A percentile compares a stretch with the other conserved stretches of the same genome.
These are phyloP conservation scores for Ciconia boyciana DNA, from an alignment of 2,113 vertebrate genomes.

Conservation along the genomic window DNA sequence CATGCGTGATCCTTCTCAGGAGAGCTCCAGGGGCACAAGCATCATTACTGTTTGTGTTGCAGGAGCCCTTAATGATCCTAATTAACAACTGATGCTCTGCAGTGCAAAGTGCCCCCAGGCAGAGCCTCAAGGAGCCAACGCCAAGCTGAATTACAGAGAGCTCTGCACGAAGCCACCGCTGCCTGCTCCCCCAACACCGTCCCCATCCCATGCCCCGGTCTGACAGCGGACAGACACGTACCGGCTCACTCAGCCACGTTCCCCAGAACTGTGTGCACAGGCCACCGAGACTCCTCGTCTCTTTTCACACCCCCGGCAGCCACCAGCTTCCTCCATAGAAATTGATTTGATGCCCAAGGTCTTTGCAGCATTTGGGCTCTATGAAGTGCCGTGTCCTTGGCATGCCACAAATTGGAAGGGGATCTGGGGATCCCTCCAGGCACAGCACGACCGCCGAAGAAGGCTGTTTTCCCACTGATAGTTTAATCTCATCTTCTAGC, in stretches of 20 bases:
- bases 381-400: background rate
- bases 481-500: background rate
- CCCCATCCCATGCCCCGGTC: rapidly evolving
- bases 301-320: background rate
- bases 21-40: background rate
- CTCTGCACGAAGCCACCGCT: background rate
- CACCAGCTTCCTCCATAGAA: background rate
- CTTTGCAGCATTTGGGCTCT: background rate
- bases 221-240: rapidly evolving
- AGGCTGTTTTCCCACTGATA: background rate
- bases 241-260: rapidly evolving
- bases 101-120: background rate
- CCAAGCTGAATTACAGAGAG: background rate
- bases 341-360: background rate
- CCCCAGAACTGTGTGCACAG: background rate
- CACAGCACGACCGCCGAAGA: background rate
- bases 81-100: background rate
- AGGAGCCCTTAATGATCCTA: slow-evolving; percentile 10
- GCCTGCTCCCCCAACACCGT: background rate
- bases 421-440: background rate
- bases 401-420: background rate
- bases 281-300: background rate
- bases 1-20: background rate
- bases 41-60: background rate
- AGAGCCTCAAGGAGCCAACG: background rate